These are phyloP conservation scores for Platorchestia sp. DNA, from an alignment of 1,140 invertebrate genomes.

Conservation along the genomic window DNA sequence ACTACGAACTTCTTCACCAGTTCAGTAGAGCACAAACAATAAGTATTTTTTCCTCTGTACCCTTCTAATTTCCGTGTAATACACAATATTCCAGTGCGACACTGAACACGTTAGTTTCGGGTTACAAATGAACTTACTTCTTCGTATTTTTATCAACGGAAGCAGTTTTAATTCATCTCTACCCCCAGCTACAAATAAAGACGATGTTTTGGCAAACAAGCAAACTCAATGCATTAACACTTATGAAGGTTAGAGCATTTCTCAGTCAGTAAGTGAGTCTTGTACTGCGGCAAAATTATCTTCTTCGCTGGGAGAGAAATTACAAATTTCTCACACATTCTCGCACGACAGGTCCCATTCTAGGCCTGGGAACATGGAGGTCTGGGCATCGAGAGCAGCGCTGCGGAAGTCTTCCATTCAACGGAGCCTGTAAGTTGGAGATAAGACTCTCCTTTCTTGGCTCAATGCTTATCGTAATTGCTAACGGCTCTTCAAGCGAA, in stretches of 20 bases:
- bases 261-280: not conserved
- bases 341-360: not conserved
- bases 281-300: not conserved
- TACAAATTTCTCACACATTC: not conserved
- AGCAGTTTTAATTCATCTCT: not conserved
- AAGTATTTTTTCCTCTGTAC: not conserved
- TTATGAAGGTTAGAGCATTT: not conserved
- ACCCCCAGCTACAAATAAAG: too few relatives aligned
- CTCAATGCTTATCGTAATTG: slow-evolving; percentile 8
- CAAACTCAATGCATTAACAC: not conserved
- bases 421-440: not conserved
- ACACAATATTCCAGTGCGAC: not conserved
- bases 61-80: not conserved
- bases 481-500: not conserved
- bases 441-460: not conserved
- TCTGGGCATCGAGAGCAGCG: not conserved
- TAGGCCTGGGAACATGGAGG: not conserved
- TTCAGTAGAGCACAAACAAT: not conserved
- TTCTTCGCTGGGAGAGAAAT: not conserved
- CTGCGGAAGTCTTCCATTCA: not conserved
- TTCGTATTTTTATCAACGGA: not conserved
- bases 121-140: not conserved
- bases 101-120: not conserved
- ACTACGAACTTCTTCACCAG: not conserved
- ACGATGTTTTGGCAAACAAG: not conserved